These are phyloP conservation scores for Danaus plexippus DNA, from an alignment of 1,140 invertebrate genomes.

Conservation along the genomic window DNA sequence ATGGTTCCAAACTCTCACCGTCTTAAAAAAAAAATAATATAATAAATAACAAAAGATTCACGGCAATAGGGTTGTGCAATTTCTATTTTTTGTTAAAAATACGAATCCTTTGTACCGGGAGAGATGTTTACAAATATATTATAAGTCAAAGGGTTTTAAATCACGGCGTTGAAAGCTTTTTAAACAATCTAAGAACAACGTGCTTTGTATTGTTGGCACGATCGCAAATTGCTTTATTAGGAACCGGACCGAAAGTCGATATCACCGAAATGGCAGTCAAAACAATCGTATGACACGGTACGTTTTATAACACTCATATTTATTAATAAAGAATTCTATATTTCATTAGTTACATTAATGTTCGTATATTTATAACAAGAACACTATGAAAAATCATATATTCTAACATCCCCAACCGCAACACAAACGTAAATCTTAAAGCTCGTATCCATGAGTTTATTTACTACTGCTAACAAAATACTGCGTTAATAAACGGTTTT, in stretches of 20 bases:
- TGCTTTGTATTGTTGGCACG: slow-evolving; percentile 65
- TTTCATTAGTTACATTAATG: too few relatives aligned
- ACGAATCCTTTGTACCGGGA: slow-evolving; percentile 57
- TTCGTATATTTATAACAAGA: too few relatives aligned
- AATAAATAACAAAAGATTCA: slow-evolving; percentile 47
- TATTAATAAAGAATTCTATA: too few relatives aligned
- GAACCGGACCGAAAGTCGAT: slow-evolving; percentile 57
- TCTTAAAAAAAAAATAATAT: slow-evolving; percentile 30
- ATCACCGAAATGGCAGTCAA: slow-evolving; percentile 62
- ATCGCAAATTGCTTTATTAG: slow-evolving; percentile 68
- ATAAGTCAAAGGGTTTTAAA: slow-evolving; percentile 70
- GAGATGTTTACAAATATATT: slow-evolving; percentile 67
- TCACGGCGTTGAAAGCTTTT: slow-evolving; percentile 67
- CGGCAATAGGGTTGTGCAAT: slow-evolving; percentile 64
- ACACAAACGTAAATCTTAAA: slow-evolving; percentile 11
- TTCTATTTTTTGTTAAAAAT: slow-evolving; percentile 53
- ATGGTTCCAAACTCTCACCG: slow-evolving; percentile 44
- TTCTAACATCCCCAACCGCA: too few relatives aligned
- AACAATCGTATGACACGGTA: slow-evolving; percentile 56
- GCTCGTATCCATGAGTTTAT: slow-evolving; percentile 25
- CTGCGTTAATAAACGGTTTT: slow-evolving; percentile 26
- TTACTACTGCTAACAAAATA: slow-evolving; percentile 21
- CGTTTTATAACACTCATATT: background rate
- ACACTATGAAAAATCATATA: too few relatives aligned
- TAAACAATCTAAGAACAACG: slow-evolving; percentile 65